Conservation (phyloP, 2,113 vertebrate species). For the Lontra canadensis region DNA sequence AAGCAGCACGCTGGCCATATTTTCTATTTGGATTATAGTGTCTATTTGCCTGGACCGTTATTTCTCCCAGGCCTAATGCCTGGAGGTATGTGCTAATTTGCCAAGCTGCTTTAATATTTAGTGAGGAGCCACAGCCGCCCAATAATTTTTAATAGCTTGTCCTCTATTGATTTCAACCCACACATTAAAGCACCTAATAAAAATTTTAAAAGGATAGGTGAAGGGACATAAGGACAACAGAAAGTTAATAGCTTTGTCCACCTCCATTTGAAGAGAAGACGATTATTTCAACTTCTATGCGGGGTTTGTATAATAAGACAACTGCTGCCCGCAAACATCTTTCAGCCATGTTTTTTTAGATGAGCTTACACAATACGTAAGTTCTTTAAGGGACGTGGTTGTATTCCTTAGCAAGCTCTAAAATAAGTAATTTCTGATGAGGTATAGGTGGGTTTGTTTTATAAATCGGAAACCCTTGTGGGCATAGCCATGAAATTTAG, state of each 20-base stretch:
- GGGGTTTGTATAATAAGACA: not conserved
- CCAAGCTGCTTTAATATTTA: conserved; percentile 51
- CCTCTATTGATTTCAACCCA: conserved; percentile 59
- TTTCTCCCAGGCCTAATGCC: conserved; percentile 5
- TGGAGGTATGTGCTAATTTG: conserved; percentile 31
- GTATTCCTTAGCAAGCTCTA: not conserved
- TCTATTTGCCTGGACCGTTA: not conserved
- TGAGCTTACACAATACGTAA: not conserved
- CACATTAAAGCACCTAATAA: conserved; percentile 59
- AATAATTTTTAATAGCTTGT: conserved; percentile 64
- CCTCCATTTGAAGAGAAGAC: not conserved
- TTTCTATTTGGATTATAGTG: not conserved
- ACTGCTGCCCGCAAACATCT: not conserved
- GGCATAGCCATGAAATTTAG: not conserved
- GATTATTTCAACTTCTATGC: not conserved
- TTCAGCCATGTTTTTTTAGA: not conserved
- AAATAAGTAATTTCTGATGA: not conserved
- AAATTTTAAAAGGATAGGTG: conserved; percentile 58
- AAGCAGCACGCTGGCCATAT: not conserved
- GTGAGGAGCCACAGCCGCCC: conserved; percentile 14
- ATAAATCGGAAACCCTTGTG: not conserved
- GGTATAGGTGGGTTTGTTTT: not conserved
- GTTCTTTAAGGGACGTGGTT: not conserved
- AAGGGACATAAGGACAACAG: conserved; percentile 56
- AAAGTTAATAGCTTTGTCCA: conserved; percentile 47